Evolutionary conservation across 2,888 invertebrate genomes (phyloP).

Genomic region (Drosophila macrospina): DNA sequence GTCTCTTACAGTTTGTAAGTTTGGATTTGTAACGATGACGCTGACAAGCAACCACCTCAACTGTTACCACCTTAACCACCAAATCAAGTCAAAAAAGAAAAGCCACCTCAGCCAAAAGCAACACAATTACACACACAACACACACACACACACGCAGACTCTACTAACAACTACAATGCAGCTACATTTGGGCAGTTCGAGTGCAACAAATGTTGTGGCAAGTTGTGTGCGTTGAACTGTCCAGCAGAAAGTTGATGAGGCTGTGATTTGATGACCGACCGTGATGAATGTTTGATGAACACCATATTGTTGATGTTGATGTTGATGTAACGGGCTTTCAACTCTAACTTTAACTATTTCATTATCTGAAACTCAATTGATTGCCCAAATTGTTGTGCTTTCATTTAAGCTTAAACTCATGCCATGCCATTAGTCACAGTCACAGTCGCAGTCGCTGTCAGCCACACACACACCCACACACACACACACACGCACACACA

Average conservation of each 20-base stretch:
- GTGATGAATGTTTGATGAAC: slow-evolving; percentile 51
- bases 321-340: slow-evolving; percentile 4
- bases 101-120: slow-evolving; percentile 60
- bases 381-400: slow-evolving; percentile 21
- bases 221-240: slow-evolving; percentile 18
- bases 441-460: slow-evolving; percentile 13
- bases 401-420: slow-evolving; percentile 45
- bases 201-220: slow-evolving; percentile 17
- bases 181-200: slow-evolving; percentile 33
- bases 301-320: slow-evolving; percentile 7
- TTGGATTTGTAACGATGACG: slow-evolving; percentile 26
- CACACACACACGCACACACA: slow-evolving; percentile 11
- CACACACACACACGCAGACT: slow-evolving; percentile 12
- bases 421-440: slow-evolving; percentile 43
- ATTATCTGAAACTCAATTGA: slow-evolving; percentile 6
- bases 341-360: background rate
- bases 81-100: slow-evolving; percentile 18
- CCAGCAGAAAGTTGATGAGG: slow-evolving; percentile 35
- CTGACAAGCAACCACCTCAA: slow-evolving; percentile 67
- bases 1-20: slow-evolving; percentile 83
- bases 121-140: slow-evolving; percentile 39
- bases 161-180: slow-evolving; percentile 34
- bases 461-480: slow-evolving; percentile 26
- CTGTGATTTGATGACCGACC: slow-evolving; percentile 55
- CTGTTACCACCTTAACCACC: slow-evolving; percentile 72